These are phyloP conservation scores for Crotalus helleri DNA, from an alignment of 2,113 vertebrate species.

Conservation along the genomic window DNA sequence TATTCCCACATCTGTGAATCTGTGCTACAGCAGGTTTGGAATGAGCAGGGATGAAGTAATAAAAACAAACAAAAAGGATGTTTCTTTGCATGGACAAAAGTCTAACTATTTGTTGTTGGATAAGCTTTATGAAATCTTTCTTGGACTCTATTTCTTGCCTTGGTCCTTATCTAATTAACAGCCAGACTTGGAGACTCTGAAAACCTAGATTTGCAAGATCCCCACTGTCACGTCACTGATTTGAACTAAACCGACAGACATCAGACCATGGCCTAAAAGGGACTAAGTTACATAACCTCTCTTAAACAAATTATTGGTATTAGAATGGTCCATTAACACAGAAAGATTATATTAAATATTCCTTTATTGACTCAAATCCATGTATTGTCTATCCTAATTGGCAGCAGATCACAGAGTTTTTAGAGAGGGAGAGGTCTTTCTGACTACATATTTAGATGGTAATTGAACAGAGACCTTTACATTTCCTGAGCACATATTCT, in stretches of 20 bases:
- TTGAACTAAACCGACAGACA: background rate
- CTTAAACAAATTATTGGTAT: background rate
- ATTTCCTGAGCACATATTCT: too few species aligned
- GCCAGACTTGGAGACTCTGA: background rate
- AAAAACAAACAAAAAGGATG: background rate
- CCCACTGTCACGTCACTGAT: background rate
- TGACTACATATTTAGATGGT: too few species aligned
- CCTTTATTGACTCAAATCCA: background rate
- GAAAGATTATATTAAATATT: background rate
- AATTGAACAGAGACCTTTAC: too few species aligned
- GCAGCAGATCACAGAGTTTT: too few species aligned
- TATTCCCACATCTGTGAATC: background rate
- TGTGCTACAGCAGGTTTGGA: background rate
- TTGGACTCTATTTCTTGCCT: background rate
- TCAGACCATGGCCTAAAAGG: background rate
- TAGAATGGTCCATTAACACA: background rate
- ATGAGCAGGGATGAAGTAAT: background rate
- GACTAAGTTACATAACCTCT: background rate
- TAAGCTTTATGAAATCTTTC: background rate
- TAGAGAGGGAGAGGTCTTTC: too few species aligned
- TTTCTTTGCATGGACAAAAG: background rate
- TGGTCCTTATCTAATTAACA: background rate
- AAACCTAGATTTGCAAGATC: background rate
- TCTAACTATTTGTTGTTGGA: background rate
- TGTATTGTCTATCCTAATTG: background rate